Evolutionary conservation across 2,888 invertebrate genomes (phyloP), one percentile per base, ranked within the genome.

Genomic region (Micropterix aruncella): DNA sequence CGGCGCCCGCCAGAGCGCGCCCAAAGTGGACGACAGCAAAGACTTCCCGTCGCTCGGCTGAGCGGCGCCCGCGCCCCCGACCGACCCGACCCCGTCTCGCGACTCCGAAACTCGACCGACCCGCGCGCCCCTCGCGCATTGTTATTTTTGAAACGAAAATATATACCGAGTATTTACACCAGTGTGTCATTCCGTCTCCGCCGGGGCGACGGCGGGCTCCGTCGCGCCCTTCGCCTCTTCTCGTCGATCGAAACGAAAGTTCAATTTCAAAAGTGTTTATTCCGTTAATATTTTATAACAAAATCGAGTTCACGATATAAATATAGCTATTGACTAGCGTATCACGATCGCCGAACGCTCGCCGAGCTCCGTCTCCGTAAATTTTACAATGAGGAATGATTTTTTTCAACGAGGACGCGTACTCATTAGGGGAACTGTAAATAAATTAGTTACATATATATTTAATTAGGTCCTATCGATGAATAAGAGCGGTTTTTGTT

Each of bases 41-140:
- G 93, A 93, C 70, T 94, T 95, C 72, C 94, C 94, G 55, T 89
- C 90, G 61, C 79, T 94, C 63, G 87, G 89, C 66, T 88, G 84
- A 72, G 63, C 57, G 54, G 58, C 56, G 60, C 61, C 18, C 38
- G 65, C 64, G 66, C 63, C 58, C 53, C n/a, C n/a, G n/a, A n/a
- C n/a, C 27, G 7, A 18, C 17, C 2, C 18, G 16, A 27, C 27
- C 27, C 27, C 5, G 27, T 27, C 12, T 27, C 43, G 37, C 46
- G 45, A 43, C 40, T 44, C 45, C 40, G 43, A 44, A 14, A 43
- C 45, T 43, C 46, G 41, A 44, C 44, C n/a, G n/a, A n/a, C n/a
- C n/a, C n/a, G n/a, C n/a, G 46, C 46, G 27, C 27, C 41, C 66
- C 68, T 70, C 70, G 69, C 69, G 65, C 68, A 70, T 66, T 46